Conservation (phyloP, 2,888 invertebrate genomes). For the Cosmia trapezina region DNA sequence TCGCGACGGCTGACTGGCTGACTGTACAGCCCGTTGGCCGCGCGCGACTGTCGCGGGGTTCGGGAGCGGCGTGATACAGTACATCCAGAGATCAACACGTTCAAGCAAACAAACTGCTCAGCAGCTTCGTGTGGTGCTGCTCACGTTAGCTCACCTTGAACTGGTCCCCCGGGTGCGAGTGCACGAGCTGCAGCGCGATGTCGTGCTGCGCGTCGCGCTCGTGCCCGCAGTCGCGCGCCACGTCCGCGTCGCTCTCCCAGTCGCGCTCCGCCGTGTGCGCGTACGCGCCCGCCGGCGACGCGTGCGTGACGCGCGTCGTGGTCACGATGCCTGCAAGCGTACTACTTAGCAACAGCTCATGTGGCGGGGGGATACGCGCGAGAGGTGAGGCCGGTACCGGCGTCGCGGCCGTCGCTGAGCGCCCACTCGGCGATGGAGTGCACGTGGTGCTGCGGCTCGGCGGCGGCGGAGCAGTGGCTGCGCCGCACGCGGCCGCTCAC, state of each 20-base stretch:
- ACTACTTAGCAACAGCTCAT: neutral
- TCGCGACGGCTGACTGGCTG: too few species aligned
- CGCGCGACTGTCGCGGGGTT: too few species aligned
- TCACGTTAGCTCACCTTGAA: constrained; percentile 88
- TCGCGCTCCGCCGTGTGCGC: constrained; percentile 92
- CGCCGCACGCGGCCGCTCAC: constrained; percentile 91
- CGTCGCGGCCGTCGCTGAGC: constrained; percentile 84
- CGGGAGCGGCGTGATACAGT: too few species aligned
- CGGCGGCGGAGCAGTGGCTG: constrained; percentile 90
- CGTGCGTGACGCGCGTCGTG: constrained; percentile 94
- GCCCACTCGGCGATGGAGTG: constrained; percentile 92
- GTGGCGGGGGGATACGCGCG: neutral
- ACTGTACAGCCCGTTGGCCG: too few species aligned
- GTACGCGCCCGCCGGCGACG: constrained; percentile 93
- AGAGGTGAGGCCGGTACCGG: constrained; percentile 67
- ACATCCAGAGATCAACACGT: too few species aligned
- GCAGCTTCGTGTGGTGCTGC: neutral
- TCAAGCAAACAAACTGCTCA: too few species aligned
- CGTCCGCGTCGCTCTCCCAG: constrained; percentile 93
- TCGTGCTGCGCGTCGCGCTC: constrained; percentile 87
- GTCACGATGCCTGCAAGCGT: constrained; percentile 91
- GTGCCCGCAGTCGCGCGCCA: constrained; percentile 70
- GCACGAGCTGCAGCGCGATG: constrained; percentile 93
- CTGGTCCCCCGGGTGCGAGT: constrained; percentile 91
- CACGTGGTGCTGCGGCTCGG: constrained; percentile 87